Conservation (phyloP, 2,113 vertebrate species). For the Hippocampus comes region DNA sequence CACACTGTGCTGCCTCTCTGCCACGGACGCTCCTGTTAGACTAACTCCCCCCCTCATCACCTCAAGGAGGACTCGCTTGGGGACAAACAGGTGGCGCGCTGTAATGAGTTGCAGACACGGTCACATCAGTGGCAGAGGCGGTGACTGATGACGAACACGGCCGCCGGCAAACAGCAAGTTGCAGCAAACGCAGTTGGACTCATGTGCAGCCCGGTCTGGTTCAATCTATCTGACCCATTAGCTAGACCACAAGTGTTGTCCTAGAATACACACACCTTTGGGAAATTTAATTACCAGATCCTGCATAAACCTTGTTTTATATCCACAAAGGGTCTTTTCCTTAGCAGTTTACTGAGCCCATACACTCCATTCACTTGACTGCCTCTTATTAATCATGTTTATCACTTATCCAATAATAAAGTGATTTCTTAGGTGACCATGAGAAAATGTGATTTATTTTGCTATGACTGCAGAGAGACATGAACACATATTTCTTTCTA, state of each 20-base stretch:
- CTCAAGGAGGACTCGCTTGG: slow-evolving; percentile 56
- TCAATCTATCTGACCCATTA: background rate
- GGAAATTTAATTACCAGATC: background rate
- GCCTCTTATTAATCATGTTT: background rate
- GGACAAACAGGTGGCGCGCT: slow-evolving; percentile 76
- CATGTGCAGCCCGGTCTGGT: background rate
- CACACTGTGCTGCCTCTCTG: slow-evolving; percentile 31
- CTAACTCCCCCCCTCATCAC: slow-evolving; percentile 49
- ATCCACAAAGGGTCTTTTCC: background rate
- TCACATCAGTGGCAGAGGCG: slow-evolving; percentile 64
- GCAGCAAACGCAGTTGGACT: background rate
- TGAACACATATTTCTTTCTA: background rate
- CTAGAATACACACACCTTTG: background rate
- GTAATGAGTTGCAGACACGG: slow-evolving; percentile 73
- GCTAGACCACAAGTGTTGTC: background rate
- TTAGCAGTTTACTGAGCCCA: background rate
- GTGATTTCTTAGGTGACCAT: background rate
- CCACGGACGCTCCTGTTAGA: slow-evolving; percentile 54
- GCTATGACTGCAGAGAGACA: background rate
- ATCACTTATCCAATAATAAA: background rate
- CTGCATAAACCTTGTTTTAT: background rate
- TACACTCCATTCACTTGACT: background rate
- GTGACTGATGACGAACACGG: slow-evolving; percentile 64
- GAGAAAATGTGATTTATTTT: background rate
- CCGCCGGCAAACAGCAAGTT: slow-evolving; percentile 30